A percentile compares a stretch with the other conserved stretches of the same genome.
Conservation (phyloP, 30 jellyfish, hydroid and myxozoan species). For the Cassiopea andromeda region DNA sequence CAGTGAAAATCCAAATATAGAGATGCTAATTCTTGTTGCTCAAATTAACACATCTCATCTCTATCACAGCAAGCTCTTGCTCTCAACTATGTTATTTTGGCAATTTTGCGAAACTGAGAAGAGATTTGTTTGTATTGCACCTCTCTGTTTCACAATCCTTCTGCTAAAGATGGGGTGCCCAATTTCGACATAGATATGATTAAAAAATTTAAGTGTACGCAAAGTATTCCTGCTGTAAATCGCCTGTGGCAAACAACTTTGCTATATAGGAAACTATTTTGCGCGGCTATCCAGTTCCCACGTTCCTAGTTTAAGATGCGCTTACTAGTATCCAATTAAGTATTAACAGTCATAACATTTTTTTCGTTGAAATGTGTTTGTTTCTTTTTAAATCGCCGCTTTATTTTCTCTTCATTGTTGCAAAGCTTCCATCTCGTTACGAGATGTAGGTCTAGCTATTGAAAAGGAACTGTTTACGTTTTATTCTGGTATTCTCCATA, state of each 20-base stretch:
- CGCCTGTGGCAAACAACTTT: no score
- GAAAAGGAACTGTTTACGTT: background rate
- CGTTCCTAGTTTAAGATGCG: conserved; percentile 13
- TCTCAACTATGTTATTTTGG: no score
- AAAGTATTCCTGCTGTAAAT: no score
- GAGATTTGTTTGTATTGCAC: background rate
- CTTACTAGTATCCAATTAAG: conserved; percentile 1
- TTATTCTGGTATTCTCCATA: background rate
- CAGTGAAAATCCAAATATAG: no score
- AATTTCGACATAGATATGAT: background rate
- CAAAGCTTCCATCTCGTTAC: conserved; percentile 7
- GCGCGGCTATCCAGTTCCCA: background rate
- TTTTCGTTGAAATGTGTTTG: background rate
- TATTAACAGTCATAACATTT: conserved; percentile 3
- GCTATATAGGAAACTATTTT: background rate
- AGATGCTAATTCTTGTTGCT: no score
- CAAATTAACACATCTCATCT: no score
- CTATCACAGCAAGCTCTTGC: no score
- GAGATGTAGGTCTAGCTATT: background rate
- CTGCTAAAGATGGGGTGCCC: background rate
- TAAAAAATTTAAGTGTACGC: no score
- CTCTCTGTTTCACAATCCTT: background rate
- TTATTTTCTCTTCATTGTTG: background rate
- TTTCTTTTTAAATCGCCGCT: conserved; percentile 4
- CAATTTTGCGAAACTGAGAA: no score